These are phyloP conservation scores for Cladopsammia gracilis DNA, from an alignment of 64 coral and sea anemone genomes.

Conservation along the genomic window DNA sequence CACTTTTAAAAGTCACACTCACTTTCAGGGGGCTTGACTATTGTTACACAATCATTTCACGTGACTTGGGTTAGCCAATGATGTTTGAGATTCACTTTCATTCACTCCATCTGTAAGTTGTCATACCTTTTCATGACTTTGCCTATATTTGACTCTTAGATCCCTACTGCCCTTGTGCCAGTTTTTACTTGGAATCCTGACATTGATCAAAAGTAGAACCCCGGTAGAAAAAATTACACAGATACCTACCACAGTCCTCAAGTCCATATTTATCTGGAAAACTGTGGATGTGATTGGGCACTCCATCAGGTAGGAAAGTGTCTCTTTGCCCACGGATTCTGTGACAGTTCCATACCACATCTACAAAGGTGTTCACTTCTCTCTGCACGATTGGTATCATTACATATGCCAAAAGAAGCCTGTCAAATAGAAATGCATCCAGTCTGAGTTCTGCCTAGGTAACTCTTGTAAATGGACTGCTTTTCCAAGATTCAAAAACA, in stretches of 20 bases:
- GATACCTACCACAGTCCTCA: slow-evolving; percentile 51
- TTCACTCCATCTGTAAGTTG: background rate
- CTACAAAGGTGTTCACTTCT: slow-evolving; percentile 50
- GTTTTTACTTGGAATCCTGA: slow-evolving; percentile 14
- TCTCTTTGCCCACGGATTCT: slow-evolving; percentile 46
- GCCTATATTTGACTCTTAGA: slow-evolving; percentile 3
- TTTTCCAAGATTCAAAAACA: background rate
- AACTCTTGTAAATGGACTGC: background rate
- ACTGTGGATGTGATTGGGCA: slow-evolving; percentile 49
- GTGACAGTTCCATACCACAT: slow-evolving; percentile 48
- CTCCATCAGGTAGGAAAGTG: slow-evolving; percentile 35
- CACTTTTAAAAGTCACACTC: background rate
- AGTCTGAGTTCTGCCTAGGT: background rate
- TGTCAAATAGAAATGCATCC: slow-evolving; percentile 30
- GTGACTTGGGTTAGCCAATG: background rate
- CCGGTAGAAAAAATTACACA: background rate
- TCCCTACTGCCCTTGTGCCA: slow-evolving; percentile 5
- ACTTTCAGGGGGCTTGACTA: background rate
- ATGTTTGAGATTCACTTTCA: slow-evolving; percentile 3
- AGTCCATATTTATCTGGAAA: slow-evolving; percentile 62
- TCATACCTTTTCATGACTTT: background rate
- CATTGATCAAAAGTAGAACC: background rate
- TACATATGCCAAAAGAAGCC: slow-evolving; percentile 68
- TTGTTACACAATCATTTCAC: slow-evolving; percentile 3
- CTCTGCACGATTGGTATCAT: slow-evolving; percentile 36